These are phyloP conservation scores for Pomacea canaliculata DNA, from an alignment of 2,888 invertebrate genomes.

Conservation along the genomic window DNA sequence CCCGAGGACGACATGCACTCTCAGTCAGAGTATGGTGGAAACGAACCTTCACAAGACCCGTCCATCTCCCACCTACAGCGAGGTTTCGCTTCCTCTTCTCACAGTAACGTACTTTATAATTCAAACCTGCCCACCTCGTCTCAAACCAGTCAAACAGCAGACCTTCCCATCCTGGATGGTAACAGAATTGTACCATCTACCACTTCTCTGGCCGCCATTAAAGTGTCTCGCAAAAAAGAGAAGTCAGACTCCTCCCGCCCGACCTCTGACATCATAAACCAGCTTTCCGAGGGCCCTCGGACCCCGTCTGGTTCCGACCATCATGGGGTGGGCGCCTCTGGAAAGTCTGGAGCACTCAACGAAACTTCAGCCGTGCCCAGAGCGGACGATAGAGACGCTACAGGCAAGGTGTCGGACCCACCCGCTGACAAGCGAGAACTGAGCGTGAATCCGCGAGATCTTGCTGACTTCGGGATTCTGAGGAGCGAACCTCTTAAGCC, in stretches of 20 bases:
- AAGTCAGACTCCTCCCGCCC: too few relatives aligned
- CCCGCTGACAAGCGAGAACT: neutral
- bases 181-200: conserved; percentile 1
- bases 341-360: neutral
- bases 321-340: neutral
- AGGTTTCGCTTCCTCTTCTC: too few relatives aligned
- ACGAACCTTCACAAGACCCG: neutral
- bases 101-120: neutral
- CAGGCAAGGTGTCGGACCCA: neutral
- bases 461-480: neutral
- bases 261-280: neutral
- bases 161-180: too few relatives aligned
- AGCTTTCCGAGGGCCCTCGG: neutral
- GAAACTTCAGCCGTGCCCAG: neutral
- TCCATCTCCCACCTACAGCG: too few relatives aligned
- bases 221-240: neutral
- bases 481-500: neutral
- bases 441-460: neutral
- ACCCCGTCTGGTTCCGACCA: neutral
- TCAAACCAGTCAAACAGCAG: too few relatives aligned
- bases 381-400: neutral
- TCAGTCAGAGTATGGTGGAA: neutral
- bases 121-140: neutral
- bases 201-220: conserved; percentile 19
- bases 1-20: conserved; percentile 19